Conservation (phyloP, 2,113 vertebrate species). For the Halichoerus grypus region DNA sequence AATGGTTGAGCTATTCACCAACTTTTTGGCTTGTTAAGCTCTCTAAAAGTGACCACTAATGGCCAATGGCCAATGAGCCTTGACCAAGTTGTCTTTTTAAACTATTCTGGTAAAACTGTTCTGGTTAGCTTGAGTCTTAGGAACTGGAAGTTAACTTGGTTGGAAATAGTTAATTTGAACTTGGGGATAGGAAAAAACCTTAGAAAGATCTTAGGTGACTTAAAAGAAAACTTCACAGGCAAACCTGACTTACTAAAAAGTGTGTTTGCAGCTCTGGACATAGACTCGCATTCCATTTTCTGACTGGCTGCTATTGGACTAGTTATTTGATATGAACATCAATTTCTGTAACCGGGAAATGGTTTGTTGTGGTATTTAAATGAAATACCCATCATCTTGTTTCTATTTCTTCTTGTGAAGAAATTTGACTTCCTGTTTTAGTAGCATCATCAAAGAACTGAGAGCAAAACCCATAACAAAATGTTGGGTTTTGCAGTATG, state of each 20-base stretch:
- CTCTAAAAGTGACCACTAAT: background rate
- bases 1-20: background rate
- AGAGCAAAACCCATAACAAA: background rate
- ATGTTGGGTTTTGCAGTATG: background rate
- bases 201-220: background rate
- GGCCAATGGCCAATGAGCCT: background rate
- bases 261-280: background rate
- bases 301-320: background rate
- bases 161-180: background rate
- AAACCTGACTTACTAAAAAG: background rate
- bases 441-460: background rate
- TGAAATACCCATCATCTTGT: background rate
- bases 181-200: background rate
- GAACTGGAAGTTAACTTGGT: background rate
- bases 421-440: slow-evolving; percentile 41
- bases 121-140: background rate
- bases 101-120: background rate
- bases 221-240: background rate
- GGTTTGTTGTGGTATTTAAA: slow-evolving; percentile 5
- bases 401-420: slow-evolving; percentile 21
- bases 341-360: background rate
- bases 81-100: background rate
- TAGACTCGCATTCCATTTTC: background rate
- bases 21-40: background rate
- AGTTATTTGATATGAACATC: background rate